phyloP scores from a whole-genome alignment of 1,140 invertebrate genomes.

The Anthonomus grandis region DNA sequence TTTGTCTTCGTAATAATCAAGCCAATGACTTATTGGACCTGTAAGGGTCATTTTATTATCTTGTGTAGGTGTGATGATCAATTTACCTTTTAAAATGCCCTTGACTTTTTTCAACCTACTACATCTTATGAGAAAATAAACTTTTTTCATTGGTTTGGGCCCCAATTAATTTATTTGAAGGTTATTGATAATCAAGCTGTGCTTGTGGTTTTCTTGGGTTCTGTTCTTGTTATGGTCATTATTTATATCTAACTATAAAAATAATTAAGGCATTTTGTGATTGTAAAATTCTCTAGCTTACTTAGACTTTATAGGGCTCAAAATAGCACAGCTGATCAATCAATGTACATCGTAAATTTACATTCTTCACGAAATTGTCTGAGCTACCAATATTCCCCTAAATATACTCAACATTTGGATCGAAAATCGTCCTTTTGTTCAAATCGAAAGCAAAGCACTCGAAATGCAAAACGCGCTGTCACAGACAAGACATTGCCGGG shows the following conservation, averaged over 20 bases:
- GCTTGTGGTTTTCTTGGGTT: conserved; percentile 47
- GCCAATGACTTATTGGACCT: conserved; percentile 52
- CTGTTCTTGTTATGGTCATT: conserved; percentile 49
- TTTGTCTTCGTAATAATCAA: conserved; percentile 50
- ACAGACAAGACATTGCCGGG: too few relatives aligned
- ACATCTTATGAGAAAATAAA: conserved; percentile 54
- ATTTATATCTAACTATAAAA: conserved; percentile 49
- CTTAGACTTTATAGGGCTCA: conserved; percentile 44
- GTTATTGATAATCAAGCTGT: conserved; percentile 50
- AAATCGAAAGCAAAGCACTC: too few relatives aligned
- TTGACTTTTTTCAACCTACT: conserved; percentile 10
- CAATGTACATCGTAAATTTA: too few relatives aligned
- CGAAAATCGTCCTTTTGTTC: too few relatives aligned
- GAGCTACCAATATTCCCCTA: too few relatives aligned
- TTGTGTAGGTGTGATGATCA: not conserved
- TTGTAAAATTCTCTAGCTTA: conserved; percentile 1
- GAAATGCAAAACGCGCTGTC: too few relatives aligned
- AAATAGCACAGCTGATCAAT: conserved; percentile 46
- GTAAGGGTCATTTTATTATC: too few relatives aligned
- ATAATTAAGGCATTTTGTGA: not conserved
- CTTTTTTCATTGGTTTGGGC: conserved; percentile 50
- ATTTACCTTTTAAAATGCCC: conserved; percentile 11
- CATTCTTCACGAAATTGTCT: too few relatives aligned
- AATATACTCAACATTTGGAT: too few relatives aligned
- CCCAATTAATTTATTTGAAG: conserved; percentile 47